Evolutionary conservation across 2,797 vertebrate species (phyloP).

Genomic region (Champsocephalus esox): DNA sequence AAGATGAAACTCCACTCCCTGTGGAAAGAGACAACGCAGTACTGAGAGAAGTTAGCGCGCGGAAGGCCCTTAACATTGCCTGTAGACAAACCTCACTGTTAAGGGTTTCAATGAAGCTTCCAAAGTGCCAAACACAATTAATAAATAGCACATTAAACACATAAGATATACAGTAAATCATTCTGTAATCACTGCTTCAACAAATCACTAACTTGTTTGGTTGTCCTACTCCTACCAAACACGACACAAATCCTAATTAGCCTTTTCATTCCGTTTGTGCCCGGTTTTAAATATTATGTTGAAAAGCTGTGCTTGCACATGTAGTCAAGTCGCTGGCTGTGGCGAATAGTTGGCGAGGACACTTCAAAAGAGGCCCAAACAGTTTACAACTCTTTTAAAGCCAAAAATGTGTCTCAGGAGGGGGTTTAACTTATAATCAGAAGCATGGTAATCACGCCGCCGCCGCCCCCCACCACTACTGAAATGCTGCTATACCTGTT

Average conservation of each 20-base stretch:
- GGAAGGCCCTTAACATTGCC: constrained; percentile 39
- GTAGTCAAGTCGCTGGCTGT: constrained; percentile 39
- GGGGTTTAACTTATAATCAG: constrained; percentile 68
- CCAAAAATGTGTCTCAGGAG: constrained; percentile 76
- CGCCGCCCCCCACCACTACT: constrained; percentile 27
- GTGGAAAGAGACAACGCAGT: constrained; percentile 50
- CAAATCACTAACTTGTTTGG: constrained; percentile 39
- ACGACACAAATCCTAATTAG: constrained; percentile 29
- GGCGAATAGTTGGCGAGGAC: constrained; percentile 50
- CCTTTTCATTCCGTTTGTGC: constrained; percentile 16
- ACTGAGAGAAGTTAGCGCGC: constrained; percentile 47
- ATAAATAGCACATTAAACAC: constrained; percentile 74
- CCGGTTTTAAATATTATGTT: constrained; percentile 45
- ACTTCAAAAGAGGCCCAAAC: constrained; percentile 57
- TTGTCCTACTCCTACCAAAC: constrained; percentile 39
- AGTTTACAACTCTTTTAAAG: constrained; percentile 68
- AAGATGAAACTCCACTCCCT: constrained; percentile 37
- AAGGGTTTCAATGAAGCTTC: constrained; percentile 56
- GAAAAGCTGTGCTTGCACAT: constrained; percentile 62
- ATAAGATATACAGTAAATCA: constrained; percentile 63
- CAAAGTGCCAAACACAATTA: constrained; percentile 65
- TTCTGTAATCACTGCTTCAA: constrained; percentile 54
- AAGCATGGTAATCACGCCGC: constrained; percentile 64
- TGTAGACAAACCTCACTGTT: constrained; percentile 48
- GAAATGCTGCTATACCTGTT: constrained; percentile 73